phyloP scores from a whole-genome alignment of 2,113 vertebrate species.

The Dasyornis broadbenti region DNA sequence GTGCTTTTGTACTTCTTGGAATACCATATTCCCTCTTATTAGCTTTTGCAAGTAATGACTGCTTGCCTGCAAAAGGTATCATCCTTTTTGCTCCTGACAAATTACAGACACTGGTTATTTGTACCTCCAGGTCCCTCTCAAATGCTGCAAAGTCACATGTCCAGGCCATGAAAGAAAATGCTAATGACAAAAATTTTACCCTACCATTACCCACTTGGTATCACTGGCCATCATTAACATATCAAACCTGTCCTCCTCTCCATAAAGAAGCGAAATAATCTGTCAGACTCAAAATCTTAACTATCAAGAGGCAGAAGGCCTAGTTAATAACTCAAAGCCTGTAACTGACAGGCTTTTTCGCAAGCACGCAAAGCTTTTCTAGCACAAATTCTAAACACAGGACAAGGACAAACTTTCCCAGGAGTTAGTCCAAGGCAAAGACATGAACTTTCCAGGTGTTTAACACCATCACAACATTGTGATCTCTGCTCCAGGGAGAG shows the following conservation, averaged over 20 bases:
- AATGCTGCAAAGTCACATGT: not conserved
- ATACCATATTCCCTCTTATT: not conserved
- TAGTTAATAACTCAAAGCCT: not conserved
- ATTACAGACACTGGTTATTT: not conserved
- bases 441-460: not conserved
- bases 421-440: not conserved
- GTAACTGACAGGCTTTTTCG: not conserved
- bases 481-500: not conserved
- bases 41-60: not conserved
- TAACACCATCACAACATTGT: not conserved
- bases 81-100: not conserved
- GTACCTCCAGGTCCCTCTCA: not conserved
- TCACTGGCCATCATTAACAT: not conserved
- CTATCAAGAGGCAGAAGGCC: not conserved
- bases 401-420: not conserved
- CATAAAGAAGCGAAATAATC: not conserved
- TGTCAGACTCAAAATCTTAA: not conserved
- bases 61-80: not conserved
- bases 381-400: not conserved
- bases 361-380: not conserved
- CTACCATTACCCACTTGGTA: not conserved
- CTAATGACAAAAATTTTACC: not conserved
- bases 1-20: not conserved
- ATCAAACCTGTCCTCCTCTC: not conserved
- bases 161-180: not conserved